Evolutionary conservation across 2,113 vertebrate genomes (phyloP).

Genomic region (Illadopsis cleaveri): DNA sequence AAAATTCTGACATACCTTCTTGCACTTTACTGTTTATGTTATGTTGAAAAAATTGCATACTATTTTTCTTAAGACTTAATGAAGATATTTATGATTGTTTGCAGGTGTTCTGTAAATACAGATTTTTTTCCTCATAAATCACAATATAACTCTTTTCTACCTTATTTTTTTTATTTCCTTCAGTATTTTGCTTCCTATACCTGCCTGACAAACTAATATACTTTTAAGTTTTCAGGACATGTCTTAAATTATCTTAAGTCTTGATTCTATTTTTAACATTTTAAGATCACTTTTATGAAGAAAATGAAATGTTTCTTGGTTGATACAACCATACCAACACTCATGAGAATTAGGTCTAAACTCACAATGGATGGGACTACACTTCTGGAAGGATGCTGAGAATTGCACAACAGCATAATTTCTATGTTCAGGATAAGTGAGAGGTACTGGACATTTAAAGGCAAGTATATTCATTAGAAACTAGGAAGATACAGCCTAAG

Average conservation of each 20-base stretch:
- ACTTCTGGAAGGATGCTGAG: background rate
- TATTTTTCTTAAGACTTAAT: background rate
- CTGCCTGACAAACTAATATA: background rate
- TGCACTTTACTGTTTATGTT: background rate
- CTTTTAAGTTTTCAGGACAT: background rate
- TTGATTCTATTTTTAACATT: background rate
- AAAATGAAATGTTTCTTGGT: background rate
- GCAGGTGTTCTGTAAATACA: background rate
- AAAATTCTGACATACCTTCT: background rate
- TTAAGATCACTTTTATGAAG: background rate
- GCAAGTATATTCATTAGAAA: background rate
- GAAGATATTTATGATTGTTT: background rate
- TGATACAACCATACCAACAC: background rate
- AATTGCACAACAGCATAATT: background rate
- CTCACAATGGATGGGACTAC: background rate
- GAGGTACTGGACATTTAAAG: background rate
- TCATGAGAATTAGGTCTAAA: background rate
- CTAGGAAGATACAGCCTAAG: background rate
- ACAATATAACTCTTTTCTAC: background rate
- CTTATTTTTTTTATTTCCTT: background rate
- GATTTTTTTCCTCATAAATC: background rate
- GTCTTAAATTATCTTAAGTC: background rate
- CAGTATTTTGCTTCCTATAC: background rate
- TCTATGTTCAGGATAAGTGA: background rate
- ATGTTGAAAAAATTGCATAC: background rate